phyloP scores from a whole-genome alignment of 1,140 invertebrate genomes.

The Hermatobates lingyangjiaoensis region DNA sequence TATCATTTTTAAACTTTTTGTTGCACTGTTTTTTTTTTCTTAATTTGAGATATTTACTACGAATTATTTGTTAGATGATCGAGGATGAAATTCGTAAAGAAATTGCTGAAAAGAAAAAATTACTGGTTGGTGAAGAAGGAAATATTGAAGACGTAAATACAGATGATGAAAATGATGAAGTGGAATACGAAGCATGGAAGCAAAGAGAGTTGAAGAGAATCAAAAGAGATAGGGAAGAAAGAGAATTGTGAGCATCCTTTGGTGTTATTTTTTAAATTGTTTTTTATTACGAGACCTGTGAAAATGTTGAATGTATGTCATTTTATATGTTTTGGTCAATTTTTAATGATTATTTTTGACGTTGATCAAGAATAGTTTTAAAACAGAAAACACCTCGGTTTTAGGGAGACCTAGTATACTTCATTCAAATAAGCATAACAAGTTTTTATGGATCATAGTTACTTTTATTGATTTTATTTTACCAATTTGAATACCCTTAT shows the following conservation, averaged over 20 bases:
- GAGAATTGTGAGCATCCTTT: conserved; percentile 54
- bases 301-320: too few species aligned
- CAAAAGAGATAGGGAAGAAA: conserved; percentile 86
- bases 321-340: too few species aligned
- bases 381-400: too few species aligned
- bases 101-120: conserved; percentile 27
- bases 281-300: too few species aligned
- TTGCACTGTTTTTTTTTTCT: conserved; percentile 7
- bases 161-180: conserved; percentile 95
- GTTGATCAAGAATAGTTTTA: too few species aligned
- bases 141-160: conserved; percentile 78
- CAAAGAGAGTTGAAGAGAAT: conserved; percentile 86
- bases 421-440: too few species aligned
- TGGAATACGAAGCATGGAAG: conserved; percentile 97
- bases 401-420: too few species aligned
- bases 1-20: conserved; percentile 2
- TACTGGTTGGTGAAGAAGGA: conserved; percentile 38
- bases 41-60: not conserved
- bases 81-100: conserved; percentile 76
- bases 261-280: too few species aligned
- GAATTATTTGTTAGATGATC: conserved; percentile 39
- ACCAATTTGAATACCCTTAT: too few species aligned
- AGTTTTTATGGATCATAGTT: too few species aligned
- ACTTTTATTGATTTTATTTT: too few species aligned
- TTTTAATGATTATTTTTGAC: too few species aligned